phyloP scores from a whole-genome alignment of 2,113 vertebrate genomes.

The Pyxicephalus adspersus region DNA sequence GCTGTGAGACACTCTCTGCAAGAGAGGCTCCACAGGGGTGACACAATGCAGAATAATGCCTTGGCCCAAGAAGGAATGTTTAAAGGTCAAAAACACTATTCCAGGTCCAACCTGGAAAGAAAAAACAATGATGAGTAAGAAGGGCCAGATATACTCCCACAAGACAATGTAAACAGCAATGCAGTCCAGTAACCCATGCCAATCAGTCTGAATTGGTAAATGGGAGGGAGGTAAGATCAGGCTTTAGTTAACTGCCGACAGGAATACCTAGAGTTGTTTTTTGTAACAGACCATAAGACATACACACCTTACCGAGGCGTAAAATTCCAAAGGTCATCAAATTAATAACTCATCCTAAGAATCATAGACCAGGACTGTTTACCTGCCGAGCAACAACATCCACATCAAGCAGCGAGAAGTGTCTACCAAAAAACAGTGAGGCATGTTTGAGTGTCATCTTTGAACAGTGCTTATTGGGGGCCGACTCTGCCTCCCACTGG shows the following conservation, averaged over 20 bases:
- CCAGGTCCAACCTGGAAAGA: slow-evolving; percentile 78
- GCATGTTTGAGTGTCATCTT: slow-evolving; percentile 74
- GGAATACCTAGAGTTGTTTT: too few species aligned
- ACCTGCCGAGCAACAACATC: slow-evolving; percentile 79
- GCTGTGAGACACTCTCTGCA: slow-evolving; percentile 80
- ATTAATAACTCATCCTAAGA: too few species aligned
- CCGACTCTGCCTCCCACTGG: slow-evolving; percentile 72
- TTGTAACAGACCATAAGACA: too few species aligned
- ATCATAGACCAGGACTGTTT: slow-evolving; percentile 1
- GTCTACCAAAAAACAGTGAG: slow-evolving; percentile 70
- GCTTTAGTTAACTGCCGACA: too few species aligned
- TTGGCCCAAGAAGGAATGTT: slow-evolving; percentile 73
- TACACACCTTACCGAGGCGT: too few species aligned
- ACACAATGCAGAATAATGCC: slow-evolving; percentile 79
- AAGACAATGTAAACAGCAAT: too few species aligned
- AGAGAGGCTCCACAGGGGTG: slow-evolving; percentile 80
- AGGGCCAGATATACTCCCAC: too few species aligned
- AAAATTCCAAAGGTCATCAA: too few species aligned
- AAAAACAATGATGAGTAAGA: not conserved
- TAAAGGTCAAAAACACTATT: slow-evolving; percentile 75
- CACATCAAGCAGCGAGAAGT: slow-evolving; percentile 71
- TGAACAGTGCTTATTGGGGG: slow-evolving; percentile 78
- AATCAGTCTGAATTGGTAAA: too few species aligned
- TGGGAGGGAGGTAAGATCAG: too few species aligned
- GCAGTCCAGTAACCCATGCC: too few species aligned